Conservation (phyloP, 2,113 vertebrate species). For the Cryptotis parvus region DNA sequence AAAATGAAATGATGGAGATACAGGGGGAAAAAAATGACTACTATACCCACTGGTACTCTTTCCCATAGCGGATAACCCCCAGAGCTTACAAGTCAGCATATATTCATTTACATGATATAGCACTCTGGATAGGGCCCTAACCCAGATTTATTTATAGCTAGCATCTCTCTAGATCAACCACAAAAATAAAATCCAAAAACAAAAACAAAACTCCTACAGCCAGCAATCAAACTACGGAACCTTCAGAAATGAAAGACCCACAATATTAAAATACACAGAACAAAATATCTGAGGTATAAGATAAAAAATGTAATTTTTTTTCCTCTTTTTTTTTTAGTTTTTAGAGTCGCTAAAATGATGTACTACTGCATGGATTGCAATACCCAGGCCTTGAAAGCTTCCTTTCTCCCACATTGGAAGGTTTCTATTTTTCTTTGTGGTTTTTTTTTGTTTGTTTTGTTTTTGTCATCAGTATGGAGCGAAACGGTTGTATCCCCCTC, state of each 20-base stretch:
- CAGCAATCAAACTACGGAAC: slow-evolving; percentile 95
- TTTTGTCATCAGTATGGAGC: slow-evolving; percentile 95
- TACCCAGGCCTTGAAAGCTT: slow-evolving; percentile 96
- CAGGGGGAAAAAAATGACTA: slow-evolving; percentile 87
- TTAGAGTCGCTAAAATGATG: slow-evolving; percentile 97
- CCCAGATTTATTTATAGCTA: slow-evolving; percentile 91
- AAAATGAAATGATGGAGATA: slow-evolving; percentile 91
- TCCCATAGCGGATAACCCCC: slow-evolving; percentile 94
- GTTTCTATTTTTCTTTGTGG: slow-evolving; percentile 83
- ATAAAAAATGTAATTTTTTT: slow-evolving; percentile 97
- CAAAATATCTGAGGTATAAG: slow-evolving; percentile 99
- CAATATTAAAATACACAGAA: slow-evolving; percentile 99
- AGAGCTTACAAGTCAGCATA: slow-evolving; percentile 94
- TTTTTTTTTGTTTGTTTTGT: slow-evolving; percentile 64
- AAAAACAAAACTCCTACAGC: slow-evolving; percentile 93
- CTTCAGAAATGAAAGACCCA: slow-evolving; percentile 98
- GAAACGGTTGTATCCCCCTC: slow-evolving; percentile 99
- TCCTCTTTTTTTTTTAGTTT: slow-evolving; percentile 85
- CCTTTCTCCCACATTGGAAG: slow-evolving; percentile 94
- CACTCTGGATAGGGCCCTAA: slow-evolving; percentile 93
- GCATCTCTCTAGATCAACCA: slow-evolving; percentile 95
- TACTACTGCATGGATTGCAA: slow-evolving; percentile 98
- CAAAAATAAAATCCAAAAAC: slow-evolving; percentile 89
- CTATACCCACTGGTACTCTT: slow-evolving; percentile 90
- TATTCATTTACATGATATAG: slow-evolving; percentile 95